Conservation (phyloP, 1,140 invertebrate genomes). For the Anastrepha obliqua region DNA sequence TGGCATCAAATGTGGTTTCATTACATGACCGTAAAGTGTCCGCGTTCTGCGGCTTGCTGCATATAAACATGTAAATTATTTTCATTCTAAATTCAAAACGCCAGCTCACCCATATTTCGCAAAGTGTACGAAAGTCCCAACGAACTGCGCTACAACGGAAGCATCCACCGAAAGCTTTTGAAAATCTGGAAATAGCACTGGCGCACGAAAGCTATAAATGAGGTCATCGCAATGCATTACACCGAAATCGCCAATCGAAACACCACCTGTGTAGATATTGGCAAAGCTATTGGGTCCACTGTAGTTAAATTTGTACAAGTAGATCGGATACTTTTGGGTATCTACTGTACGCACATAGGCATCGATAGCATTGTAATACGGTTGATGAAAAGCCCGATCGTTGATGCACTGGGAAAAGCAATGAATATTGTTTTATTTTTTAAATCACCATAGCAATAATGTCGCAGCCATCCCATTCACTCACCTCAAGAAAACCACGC, state of each 20-base stretch:
- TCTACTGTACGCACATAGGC: constrained; percentile 59
- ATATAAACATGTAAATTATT: constrained; percentile 1
- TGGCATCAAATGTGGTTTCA: constrained; percentile 58
- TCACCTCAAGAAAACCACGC: constrained; percentile 71
- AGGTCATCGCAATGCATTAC: constrained; percentile 72
- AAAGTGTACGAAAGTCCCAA: constrained; percentile 67
- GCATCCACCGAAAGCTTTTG: constrained; percentile 63
- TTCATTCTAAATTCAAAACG: constrained; percentile 13
- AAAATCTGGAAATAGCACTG: constrained; percentile 68
- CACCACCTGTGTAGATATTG: constrained; percentile 62
- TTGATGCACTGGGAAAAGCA: constrained; percentile 63
- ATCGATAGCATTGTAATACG: constrained; percentile 63
- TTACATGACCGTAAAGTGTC: constrained; percentile 55
- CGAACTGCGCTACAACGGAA: constrained; percentile 60
- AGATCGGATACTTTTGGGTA: constrained; percentile 61
- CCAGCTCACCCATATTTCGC: constrained; percentile 65
- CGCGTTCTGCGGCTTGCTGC: constrained; percentile 50
- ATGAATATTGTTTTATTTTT: not conserved
- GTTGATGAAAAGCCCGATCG: constrained; percentile 69
- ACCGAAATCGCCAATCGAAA: constrained; percentile 62
- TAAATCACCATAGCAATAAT: not conserved
- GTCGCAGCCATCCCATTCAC: constrained; percentile 40
- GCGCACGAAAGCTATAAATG: constrained; percentile 69
- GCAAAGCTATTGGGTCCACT: constrained; percentile 64
- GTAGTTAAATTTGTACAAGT: constrained; percentile 68